A percentile compares a stretch with the other conserved stretches of the same genome.
Evolutionary conservation across 2,888 invertebrate species (phyloP).

Genomic region (Prosapia bicincta): DNA sequence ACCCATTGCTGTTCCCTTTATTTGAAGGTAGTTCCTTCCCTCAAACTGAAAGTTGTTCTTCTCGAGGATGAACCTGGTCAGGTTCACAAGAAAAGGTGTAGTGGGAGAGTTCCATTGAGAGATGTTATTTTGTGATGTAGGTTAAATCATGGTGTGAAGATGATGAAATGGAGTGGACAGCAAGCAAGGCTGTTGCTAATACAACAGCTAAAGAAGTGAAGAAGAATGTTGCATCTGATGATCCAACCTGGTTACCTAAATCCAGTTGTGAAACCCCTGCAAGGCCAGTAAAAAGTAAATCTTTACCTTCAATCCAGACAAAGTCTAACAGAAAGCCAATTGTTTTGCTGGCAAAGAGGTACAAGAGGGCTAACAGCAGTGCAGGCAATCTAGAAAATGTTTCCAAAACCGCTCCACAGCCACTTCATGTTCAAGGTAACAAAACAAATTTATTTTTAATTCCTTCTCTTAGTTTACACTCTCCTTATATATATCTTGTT

Average conservation of each 20-base stretch:
- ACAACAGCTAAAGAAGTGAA: neutral
- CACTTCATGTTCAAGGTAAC: slow-evolving; percentile 18
- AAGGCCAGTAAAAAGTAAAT: slow-evolving; percentile 26
- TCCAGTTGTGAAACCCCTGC: neutral
- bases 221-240: neutral
- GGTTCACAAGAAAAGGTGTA: too few relatives aligned
- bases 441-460: too few relatives aligned
- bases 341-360: slow-evolving; percentile 29
- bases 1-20: too few relatives aligned
- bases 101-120: too few relatives aligned
- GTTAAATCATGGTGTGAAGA: slow-evolving; percentile 56
- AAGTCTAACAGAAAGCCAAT: slow-evolving; percentile 13
- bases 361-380: slow-evolving; percentile 14
- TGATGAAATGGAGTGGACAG: slow-evolving; percentile 51
- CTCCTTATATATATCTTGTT: too few relatives aligned
- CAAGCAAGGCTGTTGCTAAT: neutral
- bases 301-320: slow-evolving; percentile 10
- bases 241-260: neutral
- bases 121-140: slow-evolving; percentile 17
- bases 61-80: too few relatives aligned
- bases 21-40: too few relatives aligned
- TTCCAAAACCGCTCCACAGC: neutral
- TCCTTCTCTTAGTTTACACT: too few relatives aligned
- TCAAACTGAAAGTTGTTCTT: too few relatives aligned
- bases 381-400: neutral